A percentile compares a stretch with the other conserved stretches of the same genome.
phyloP scores from a whole-genome alignment of 2,113 vertebrate species.

The Pampusana beccarii region DNA sequence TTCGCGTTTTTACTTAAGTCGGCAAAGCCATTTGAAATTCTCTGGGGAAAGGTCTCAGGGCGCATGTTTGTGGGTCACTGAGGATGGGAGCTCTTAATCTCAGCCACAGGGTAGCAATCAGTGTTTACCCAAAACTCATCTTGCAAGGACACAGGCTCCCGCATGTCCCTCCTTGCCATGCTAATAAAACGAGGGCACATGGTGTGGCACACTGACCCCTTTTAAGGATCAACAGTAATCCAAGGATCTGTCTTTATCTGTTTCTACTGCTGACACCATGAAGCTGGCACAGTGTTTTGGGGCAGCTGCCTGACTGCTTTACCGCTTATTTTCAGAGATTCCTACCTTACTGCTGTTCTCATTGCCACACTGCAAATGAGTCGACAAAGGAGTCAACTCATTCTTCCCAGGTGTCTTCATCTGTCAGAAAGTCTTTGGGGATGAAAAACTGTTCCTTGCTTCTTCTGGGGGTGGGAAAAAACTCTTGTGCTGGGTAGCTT shows the following conservation, averaged over 20 bases:
- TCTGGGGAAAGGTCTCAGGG: neutral
- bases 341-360: neutral
- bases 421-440: neutral
- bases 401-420: neutral
- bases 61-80: neutral
- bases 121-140: neutral
- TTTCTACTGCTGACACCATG: neutral
- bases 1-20: neutral
- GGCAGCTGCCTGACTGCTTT: neutral
- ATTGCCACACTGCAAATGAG: neutral
- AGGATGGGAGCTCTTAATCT: neutral
- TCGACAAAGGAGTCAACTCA: too few species aligned
- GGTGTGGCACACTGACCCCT: neutral
- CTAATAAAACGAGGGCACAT: neutral
- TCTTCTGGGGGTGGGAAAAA: neutral
- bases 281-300: neutral
- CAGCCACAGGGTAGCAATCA: neutral
- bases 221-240: neutral
- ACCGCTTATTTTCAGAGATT: neutral
- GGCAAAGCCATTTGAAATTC: neutral
- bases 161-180: neutral
- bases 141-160: neutral
- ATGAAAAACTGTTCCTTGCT: neutral
- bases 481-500: neutral
- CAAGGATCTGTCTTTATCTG: neutral